Conservation (phyloP, 1,140 invertebrate genomes). For the Meloidogyne floridensis region DNA sequence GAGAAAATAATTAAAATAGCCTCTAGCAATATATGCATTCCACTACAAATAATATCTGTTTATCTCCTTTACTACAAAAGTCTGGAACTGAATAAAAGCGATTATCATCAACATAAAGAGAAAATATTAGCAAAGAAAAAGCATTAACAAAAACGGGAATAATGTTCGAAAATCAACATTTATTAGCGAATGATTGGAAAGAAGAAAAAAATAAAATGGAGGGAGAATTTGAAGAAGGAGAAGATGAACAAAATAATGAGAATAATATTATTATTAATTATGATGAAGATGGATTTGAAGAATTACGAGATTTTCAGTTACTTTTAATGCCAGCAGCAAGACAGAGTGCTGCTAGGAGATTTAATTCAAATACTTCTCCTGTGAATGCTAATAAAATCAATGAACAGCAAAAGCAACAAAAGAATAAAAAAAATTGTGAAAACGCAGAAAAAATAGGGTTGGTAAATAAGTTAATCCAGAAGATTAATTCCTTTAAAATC, state of each 20-base stretch:
- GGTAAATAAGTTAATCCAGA: neutral
- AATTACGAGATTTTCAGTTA: slow-evolving; percentile 20
- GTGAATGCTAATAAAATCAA: slow-evolving; percentile 13
- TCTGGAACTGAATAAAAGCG: neutral
- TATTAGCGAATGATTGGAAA: neutral
- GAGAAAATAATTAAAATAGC: no score
- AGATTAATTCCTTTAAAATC: neutral
- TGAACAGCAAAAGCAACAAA: neutral
- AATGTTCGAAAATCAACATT: slow-evolving; percentile 6
- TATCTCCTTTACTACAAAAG: neutral
- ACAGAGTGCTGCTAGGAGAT: slow-evolving; percentile 25
- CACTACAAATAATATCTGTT: neutral
- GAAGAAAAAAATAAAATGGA: neutral
- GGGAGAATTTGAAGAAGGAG: slow-evolving; percentile 5
- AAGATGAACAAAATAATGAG: neutral
- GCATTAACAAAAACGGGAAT: neutral
- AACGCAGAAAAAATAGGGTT: slow-evolving; percentile 16
- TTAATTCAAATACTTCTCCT: neutral
- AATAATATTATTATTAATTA: neutral
- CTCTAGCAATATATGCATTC: no score
- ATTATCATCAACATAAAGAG: neutral
- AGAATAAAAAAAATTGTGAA: neutral
- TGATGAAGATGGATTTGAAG: slow-evolving; percentile 25
- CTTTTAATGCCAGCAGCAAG: slow-evolving; percentile 31
- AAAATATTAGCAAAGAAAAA: neutral